Evolutionary conservation across 2,888 invertebrate genomes (phyloP), one percentile per base, ranked within the genome.

Genomic region (Protophormia terraenovae): DNA sequence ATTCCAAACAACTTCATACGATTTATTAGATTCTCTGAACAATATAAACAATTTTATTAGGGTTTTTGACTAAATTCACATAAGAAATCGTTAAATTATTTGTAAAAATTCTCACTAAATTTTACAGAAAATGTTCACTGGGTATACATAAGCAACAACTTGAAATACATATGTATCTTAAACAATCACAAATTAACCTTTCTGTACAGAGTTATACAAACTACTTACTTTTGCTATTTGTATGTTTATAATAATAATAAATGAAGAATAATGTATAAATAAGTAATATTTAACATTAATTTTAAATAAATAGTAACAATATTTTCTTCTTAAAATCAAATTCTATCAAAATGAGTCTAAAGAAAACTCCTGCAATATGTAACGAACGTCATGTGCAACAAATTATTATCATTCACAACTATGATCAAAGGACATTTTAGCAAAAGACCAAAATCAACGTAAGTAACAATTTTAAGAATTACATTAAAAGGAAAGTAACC

Each of bases 281-380:
- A n/a, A n/a, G n/a, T n/a, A 47, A 47, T 47, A 47, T 47, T 19
- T 5, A 29, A 29, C 16, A 22, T 47, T 66, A n/a, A 47, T 29
- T 66, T 66, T 66, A 47, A 45, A 53, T 53, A 50, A 53, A n/a
- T n/a, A n/a, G 53, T 6, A 35, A 4, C 67, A 69, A 50, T 69
- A 50, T 22, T 69, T 53, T 35, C 24, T 38, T 32, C 32, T 32
- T 47, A 29, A 47, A 67, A 14, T 4, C 47, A 47, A 47, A 3
- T 53, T 64, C n/a, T 6, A 62, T 12, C 29, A 60, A 29, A 19
- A 4, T 7, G n/a, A n/a, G 5, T 10, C 35, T 1, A n/a, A 41
- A 10, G 7, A 14, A 38, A 62, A 38, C 38, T 12, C 1, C 24
- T 24, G 12, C 24, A 53, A 53, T 14, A 29, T 7, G 8, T 7